Evolutionary conservation across 2,888 invertebrate genomes (phyloP), one percentile per base, ranked within the genome.

Genomic region (Scaptomyza tumidula): DNA sequence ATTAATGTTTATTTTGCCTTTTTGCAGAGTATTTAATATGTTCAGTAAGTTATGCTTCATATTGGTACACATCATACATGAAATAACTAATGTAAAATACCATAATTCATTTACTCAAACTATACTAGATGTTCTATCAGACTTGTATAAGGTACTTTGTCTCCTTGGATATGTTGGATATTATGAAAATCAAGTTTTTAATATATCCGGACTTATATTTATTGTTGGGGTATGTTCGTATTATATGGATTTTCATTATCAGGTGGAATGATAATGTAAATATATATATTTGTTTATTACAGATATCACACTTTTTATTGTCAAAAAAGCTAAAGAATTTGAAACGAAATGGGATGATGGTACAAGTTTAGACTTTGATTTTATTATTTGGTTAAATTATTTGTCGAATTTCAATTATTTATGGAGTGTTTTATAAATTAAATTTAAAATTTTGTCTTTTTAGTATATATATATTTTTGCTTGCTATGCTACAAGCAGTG

Each of bases 201-300:
- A 11, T 13, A 14, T 39, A n/a, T 52, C 52, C 5, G 52, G 52
- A 52, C 39, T 52, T 2, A 39, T 52, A 7, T 16, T 39, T 14
- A 13, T 39, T 39, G 6, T 39, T 52, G 52, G 52, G 52, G 52
- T 52, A 11, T 27, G 37, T 39, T 19, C n/a, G 24, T 35, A 19
- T 35, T 4, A 19, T 10, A 6, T 9, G 11, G 11, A 13, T 19
- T 19, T 19, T 19, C 19, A 19, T 19, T n/a, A n/a, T n/a, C n/a
- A n/a, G n/a, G n/a, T n/a, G n/a, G n/a, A n/a, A n/a, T n/a, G n/a
- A n/a, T n/a, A n/a, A n/a, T n/a, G n/a, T n/a, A n/a, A n/a, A n/a
- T 19, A 19, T 19, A 19, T 19, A 19, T 4, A 14, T 33, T 35
- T 24, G n/a, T 35, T 16, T 24, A 6, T 11, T n/a, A 33, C 49